phyloP scores from a whole-genome alignment of 2,113 vertebrate genomes.

The Ochotona princeps region DNA sequence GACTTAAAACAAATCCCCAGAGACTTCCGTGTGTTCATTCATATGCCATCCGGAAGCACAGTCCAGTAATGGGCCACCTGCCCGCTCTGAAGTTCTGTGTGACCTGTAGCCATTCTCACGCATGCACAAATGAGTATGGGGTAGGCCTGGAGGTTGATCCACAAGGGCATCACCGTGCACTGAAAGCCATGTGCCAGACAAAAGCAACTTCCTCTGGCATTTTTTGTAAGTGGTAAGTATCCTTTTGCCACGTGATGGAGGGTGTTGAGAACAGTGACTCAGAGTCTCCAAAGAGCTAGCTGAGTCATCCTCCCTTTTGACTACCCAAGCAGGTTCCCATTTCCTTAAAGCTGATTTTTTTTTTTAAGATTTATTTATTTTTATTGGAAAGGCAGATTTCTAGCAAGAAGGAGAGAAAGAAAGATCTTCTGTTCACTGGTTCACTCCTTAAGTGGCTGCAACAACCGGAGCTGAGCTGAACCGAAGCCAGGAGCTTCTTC shows the following conservation, averaged over 20 bases:
- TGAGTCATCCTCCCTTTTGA: no score
- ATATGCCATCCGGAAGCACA: not conserved
- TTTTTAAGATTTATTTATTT: no score
- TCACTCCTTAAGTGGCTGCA: no score
- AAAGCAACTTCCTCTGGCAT: not conserved
- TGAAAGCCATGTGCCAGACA: not conserved
- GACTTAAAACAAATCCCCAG: not conserved
- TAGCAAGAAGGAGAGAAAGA: no score
- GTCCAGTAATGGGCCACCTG: not conserved
- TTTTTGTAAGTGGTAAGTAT: not conserved
- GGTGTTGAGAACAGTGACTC: not conserved
- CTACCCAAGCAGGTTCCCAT: no score
- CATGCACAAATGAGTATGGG: not conserved
- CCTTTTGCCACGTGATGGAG: not conserved
- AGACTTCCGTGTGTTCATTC: conserved; percentile 31
- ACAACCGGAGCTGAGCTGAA: no score
- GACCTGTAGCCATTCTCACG: not conserved
- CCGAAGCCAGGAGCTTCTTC: no score
- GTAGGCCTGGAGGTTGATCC: not conserved
- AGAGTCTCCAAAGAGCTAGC: not conserved
- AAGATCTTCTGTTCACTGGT: no score
- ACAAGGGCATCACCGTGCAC: not conserved
- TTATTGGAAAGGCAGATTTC: no score
- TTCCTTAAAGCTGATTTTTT: not conserved
- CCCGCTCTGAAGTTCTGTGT: not conserved